Base-by-base conservation (phyloP, 2,113 vertebrate genomes). In the Trachemys scripta region DNA sequence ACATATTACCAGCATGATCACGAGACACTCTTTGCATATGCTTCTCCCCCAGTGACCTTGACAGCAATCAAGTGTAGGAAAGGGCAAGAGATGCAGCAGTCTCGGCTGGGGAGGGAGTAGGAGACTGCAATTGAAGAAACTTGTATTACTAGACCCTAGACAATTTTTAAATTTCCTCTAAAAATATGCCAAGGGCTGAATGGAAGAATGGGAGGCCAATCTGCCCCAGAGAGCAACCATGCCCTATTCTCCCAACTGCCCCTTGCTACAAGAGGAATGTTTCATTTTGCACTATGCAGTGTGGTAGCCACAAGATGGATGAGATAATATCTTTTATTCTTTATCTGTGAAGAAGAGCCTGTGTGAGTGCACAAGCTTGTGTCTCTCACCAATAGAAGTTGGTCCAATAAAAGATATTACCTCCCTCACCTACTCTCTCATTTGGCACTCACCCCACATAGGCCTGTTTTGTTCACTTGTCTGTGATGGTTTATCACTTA, bases 11-110 rank as follows among this genome's bases (percentile, higher is more conserved):
- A 11, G 51, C 27, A 45, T 57, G 53, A 53, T 89, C 51, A 85
- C 0, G 0, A 42, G 35, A 2, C 31, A 54, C 45, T 31, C 10
- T 72, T 72, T 69, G 65, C 10, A 13, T 12, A 31, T 6, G 22
- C 3, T 82, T 78, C 59, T 76, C 83, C 80, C 50, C 31, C 4
- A 0, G 62, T 94, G 27, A 79, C 90, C 85, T 57, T n/a, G 86
- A 79, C 76, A 35, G 49, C 57, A 88, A 25, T 29, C 51, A 69
- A 75, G 22, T 1, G 5, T 2, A 78, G 62, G 31, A 92, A 82
- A 1, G 16, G 38, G n/a, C 35, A 51, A 75, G 53, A 27, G 86
- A 88, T 82, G 42, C n/a, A 38, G 8, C 8, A 38, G 17, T 38
- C 65, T 72, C n/a, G 10, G 35, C 19, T 22, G n/a, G n/a, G n/a